Percentiles rank a stretch among this genome's conserved stretches.
These are phyloP conservation scores for Stenolophus ochropezus DNA, from an alignment of 2,888 invertebrate species.

Conservation along the genomic window DNA sequence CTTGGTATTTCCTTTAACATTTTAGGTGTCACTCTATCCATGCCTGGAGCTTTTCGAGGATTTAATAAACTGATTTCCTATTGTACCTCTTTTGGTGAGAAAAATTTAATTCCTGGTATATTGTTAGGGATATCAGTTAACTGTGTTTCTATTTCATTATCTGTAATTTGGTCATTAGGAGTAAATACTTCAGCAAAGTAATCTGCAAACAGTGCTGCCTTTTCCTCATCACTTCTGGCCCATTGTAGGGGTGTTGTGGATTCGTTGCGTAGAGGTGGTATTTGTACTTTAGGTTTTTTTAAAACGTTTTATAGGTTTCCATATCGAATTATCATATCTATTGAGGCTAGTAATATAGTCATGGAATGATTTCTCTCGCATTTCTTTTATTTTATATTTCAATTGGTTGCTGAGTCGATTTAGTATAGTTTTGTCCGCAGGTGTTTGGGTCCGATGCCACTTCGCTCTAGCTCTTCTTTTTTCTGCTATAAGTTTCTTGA, in stretches of 20 bases:
- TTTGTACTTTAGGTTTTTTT: neutral
- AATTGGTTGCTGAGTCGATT: neutral
- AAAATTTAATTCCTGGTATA: neutral
- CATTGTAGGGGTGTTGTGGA: slow-evolving; percentile 61
- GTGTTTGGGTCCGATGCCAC: neutral
- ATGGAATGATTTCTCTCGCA: neutral
- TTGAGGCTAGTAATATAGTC: too few species aligned
- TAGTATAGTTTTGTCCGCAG: neutral
- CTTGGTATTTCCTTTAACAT: slow-evolving; percentile 33
- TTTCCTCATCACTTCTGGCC: slow-evolving; percentile 62
- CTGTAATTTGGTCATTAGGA: neutral
- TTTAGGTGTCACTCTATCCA: neutral
- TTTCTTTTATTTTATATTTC: neutral
- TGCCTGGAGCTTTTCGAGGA: neutral
- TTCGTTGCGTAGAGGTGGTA: slow-evolving; percentile 61
- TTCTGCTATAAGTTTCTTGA: neutral
- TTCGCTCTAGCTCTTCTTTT: neutral
- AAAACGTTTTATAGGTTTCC: slow-evolving; percentile 60
- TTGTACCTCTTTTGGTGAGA: neutral
- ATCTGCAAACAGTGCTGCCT: slow-evolving; percentile 18
- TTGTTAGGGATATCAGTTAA: neutral
- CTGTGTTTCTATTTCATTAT: neutral
- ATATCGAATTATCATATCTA: neutral
- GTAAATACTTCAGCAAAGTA: neutral
- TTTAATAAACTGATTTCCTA: neutral